These are phyloP conservation scores for Ferdinandea cuprea DNA, from an alignment of 2,888 invertebrate genomes.

Conservation along the genomic window DNA sequence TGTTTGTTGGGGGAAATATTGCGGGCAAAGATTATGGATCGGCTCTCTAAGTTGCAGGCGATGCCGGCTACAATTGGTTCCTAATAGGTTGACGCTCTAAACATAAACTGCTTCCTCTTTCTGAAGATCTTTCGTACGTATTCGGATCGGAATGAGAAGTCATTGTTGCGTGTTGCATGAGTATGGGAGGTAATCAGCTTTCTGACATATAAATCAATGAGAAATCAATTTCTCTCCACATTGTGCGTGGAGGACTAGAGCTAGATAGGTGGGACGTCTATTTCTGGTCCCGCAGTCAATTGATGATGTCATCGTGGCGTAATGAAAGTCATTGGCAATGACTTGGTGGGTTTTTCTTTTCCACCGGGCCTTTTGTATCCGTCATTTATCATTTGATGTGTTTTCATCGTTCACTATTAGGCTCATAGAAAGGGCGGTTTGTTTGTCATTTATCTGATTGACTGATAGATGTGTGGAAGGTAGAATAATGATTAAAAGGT, in stretches of 20 bases:
- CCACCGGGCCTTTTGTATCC: conserved; percentile 14
- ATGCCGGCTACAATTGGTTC: conserved; percentile 53
- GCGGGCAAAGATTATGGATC: conserved; percentile 66
- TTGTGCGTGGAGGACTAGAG: conserved; percentile 1
- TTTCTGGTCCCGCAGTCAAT: conserved; percentile 52
- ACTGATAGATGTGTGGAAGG: conserved; percentile 6
- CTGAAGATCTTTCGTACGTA: background rate
- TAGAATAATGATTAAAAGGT: background rate
- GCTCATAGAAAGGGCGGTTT: conserved; percentile 28
- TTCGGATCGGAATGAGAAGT: conserved; percentile 14
- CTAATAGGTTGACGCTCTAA: conserved; percentile 42
- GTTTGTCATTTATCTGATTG: conserved; percentile 30
- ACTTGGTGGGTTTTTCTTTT: conserved; percentile 48
- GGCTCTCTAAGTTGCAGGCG: conserved; percentile 16
- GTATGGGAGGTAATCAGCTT: conserved; percentile 62
- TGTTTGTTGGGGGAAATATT: conserved; percentile 61
- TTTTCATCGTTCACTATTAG: conserved; percentile 42
- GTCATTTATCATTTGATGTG: conserved; percentile 62
- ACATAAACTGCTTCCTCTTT: conserved; percentile 48
- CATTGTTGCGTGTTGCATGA: conserved; percentile 53
- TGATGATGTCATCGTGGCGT: conserved; percentile 71
- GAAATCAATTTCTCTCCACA: conserved; percentile 67
- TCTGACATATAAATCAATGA: conserved; percentile 71
- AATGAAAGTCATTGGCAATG: conserved; percentile 73
- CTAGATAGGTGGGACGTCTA: conserved; percentile 8